A percentile compares a stretch with the other conserved stretches of the same genome.
phyloP scores from a whole-genome alignment of 2,888 invertebrate genomes.

The Parnassius smintheus region DNA sequence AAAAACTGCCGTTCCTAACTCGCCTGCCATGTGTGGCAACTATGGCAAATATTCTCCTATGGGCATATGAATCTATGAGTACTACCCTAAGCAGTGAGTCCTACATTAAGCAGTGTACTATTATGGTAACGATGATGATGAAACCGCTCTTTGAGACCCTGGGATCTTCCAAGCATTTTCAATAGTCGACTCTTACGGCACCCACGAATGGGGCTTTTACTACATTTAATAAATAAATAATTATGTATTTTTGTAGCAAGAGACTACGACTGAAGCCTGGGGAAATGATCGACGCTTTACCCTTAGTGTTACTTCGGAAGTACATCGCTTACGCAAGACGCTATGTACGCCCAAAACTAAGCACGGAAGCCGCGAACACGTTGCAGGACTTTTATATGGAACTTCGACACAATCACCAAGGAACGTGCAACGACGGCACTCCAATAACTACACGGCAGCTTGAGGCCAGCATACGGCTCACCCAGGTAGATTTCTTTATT shows the following conservation, averaged over 20 bases:
- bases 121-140: no score
- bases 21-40: no score
- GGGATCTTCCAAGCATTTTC: no score
- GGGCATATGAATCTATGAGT: no score
- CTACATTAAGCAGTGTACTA: no score
- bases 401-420: constrained; percentile 85
- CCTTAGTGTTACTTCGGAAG: constrained; percentile 89
- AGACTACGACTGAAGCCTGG: constrained; percentile 81
- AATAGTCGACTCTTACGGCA: no score
- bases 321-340: constrained; percentile 95
- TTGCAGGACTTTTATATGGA: constrained; percentile 91
- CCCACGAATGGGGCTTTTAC: no score
- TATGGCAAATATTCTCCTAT: no score
- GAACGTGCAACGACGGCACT: constrained; percentile 82
- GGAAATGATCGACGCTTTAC: constrained; percentile 86
- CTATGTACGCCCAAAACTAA: constrained; percentile 91
- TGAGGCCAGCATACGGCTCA: constrained; percentile 92
- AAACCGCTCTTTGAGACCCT: no score
- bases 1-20: no score
- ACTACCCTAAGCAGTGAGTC: no score
- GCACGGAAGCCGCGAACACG: constrained; percentile 84
- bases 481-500: constrained; percentile 78
- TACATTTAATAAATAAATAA: neutral
- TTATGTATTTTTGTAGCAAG: constrained; percentile 65
- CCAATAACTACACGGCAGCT: constrained; percentile 94